Evolutionary conservation across 1,140 invertebrate species (phyloP), one percentile per base, ranked within the genome.

Genomic region (Ooceraea biroi): DNA sequence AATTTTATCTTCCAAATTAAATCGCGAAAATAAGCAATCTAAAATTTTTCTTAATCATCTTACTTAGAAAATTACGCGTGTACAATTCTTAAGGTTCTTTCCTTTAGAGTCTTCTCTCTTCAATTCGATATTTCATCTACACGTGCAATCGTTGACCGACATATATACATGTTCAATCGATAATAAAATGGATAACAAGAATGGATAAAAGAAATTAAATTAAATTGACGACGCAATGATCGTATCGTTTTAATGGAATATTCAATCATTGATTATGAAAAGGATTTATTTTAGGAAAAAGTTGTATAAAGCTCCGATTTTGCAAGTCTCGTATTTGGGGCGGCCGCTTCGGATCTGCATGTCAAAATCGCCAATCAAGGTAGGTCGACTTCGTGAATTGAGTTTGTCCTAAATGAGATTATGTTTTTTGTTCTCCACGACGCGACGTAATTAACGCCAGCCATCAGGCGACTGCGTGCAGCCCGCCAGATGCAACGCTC

Each of bases 401-500:
- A 44, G 30, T 78, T 58, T 46, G 55, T 57, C 25, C 11, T 44
- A 44, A 57, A 68, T 77, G 0, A 77, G 36, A 78, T 80, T 71
- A 80, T 11, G 12, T 69, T 80, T 80, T 68, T 78, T 57, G 30
- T 80, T 71, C 65, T 68, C n/a, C 22, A 57, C 27, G 30, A 68
- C 14, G 36, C 48, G n/a, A n/a, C n/a, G n/a, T 36, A 80, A 80
- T 80, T 71, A 80, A 41, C 11, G 41, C 52, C 63, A n/a, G 25
- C 25, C 50, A 80, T 71, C 76, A 58, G 1, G 36, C 48, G 27
- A 52, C 12, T 71, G 22, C 36, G 46, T 30, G 76, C 36, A 80
- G 25, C n/a, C 76, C 71, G 50, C 50, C 63, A 78, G 50, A 69
- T 41, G 63, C 63, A 78, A 78, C 48, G 63, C 76, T 69, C 50